Evolutionary conservation across 2,113 vertebrate species (phyloP).

Genomic region (Thryonomys swinderianus): DNA sequence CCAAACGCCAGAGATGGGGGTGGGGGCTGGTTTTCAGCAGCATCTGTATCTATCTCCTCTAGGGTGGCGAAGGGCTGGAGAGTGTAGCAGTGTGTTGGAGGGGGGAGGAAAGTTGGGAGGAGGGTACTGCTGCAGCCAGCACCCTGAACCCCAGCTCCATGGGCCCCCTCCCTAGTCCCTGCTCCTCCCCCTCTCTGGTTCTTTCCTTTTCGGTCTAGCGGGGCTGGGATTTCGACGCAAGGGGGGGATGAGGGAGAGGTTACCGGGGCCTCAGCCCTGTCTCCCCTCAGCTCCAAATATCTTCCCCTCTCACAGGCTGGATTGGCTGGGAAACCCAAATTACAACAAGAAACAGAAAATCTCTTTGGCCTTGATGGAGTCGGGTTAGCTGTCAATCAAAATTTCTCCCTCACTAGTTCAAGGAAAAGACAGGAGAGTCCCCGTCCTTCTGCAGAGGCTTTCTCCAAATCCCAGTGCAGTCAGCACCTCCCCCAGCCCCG

Average conservation of each 20-base stretch:
- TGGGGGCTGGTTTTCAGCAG: neutral
- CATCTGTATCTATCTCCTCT: conserved; percentile 21
- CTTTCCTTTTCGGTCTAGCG: conserved; percentile 67
- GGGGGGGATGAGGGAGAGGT: neutral
- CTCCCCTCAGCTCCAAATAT: conserved; percentile 1
- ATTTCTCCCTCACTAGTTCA: conserved; percentile 77
- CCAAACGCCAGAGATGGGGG: conserved; percentile 46
- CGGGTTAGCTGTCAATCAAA: conserved; percentile 85
- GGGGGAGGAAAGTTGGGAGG: conserved; percentile 62
- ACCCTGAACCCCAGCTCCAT: neutral
- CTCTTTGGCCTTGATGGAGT: conserved; percentile 85
- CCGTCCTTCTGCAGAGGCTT: conserved; percentile 35
- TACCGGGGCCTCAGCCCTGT: neutral
- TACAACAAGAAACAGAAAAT: conserved; percentile 69
- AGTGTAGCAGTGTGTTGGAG: neutral
- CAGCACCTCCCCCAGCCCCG: conserved; percentile 72
- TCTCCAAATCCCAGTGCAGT: conserved; percentile 34
- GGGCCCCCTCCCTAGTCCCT: conserved; percentile 41
- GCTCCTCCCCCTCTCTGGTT: conserved; percentile 11
- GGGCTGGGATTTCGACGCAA: conserved; percentile 61
- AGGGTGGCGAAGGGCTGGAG: conserved; percentile 6
- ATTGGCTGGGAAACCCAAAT: conserved; percentile 65
- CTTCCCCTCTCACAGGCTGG: neutral
- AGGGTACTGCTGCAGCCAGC: neutral
- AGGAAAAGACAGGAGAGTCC: conserved; percentile 64